These are phyloP conservation scores for Hoplostethus atlanticus DNA, from an alignment of 2,797 vertebrate species.

Conservation along the genomic window DNA sequence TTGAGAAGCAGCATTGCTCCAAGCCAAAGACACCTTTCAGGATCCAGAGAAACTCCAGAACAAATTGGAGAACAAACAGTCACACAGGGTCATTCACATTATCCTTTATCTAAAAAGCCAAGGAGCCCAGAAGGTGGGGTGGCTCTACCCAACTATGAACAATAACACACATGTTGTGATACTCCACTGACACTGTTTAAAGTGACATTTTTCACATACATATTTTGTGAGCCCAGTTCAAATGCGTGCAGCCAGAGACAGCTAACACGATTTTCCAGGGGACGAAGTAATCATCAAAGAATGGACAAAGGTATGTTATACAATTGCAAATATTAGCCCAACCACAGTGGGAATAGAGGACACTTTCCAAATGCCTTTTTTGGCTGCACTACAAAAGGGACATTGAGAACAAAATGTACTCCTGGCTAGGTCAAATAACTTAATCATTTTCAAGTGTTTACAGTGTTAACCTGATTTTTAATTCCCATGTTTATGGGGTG, in stretches of 20 bases:
- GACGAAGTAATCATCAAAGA: constrained; percentile 50
- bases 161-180: constrained; percentile 68
- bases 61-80: constrained; percentile 85
- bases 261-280: constrained; percentile 37
- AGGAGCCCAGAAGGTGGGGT: constrained; percentile 60
- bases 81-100: constrained; percentile 78
- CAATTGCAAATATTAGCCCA: constrained; percentile 36
- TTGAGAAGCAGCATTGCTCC: constrained; percentile 46
- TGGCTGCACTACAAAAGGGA: constrained; percentile 17
- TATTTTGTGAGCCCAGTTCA: constrained; percentile 44
- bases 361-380: constrained; percentile 22
- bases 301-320: constrained; percentile 35
- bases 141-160: constrained; percentile 59
- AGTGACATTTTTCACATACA: constrained; percentile 62
- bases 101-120: constrained; percentile 69
- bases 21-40: constrained; percentile 77
- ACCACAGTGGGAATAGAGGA: constrained; percentile 27
- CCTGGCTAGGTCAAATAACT: neutral
- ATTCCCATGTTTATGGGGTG: neutral
- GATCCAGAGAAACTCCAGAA: constrained; percentile 78
- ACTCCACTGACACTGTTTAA: constrained; percentile 61
- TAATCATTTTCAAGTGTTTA: neutral
- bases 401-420: neutral
- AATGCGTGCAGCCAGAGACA: constrained; percentile 39
- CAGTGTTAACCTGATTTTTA: neutral